Evolutionary conservation across 1,140 invertebrate genomes (phyloP).

Genomic region (Holcopasites calliopsidis): DNA sequence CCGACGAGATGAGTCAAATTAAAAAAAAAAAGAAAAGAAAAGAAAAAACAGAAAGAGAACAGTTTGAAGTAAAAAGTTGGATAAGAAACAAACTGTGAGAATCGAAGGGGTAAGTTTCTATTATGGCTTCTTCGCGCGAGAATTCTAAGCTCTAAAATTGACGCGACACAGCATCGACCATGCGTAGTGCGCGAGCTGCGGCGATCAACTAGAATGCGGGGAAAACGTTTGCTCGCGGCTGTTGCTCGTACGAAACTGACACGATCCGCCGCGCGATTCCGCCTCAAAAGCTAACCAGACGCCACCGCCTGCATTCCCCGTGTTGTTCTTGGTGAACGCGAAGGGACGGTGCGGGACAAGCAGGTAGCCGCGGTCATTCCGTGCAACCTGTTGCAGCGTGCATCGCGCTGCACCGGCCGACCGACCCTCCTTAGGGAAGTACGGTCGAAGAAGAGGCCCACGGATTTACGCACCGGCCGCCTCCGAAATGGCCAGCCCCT

Average conservation of each 20-base stretch:
- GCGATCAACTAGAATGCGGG: slow-evolving; percentile 28
- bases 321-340: background rate
- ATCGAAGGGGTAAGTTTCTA: too few species aligned
- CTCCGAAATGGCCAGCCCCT: background rate
- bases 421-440: background rate
- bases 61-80: background rate
- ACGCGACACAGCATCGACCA: background rate
- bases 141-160: too few species aligned
- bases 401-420: background rate
- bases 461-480: background rate
- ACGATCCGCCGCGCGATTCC: slow-evolving; percentile 4
- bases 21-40: background rate
- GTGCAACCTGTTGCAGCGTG: background rate
- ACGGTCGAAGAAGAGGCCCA: too few species aligned
- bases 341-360: background rate
- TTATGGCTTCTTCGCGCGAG: too few species aligned
- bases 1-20: background rate
- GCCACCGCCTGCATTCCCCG: background rate
- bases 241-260: slow-evolving; percentile 51
- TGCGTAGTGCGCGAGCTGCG: slow-evolving; percentile 19
- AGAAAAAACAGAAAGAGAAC: background rate
- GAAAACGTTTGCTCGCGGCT: slow-evolving; percentile 41
- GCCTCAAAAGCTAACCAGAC: background rate
- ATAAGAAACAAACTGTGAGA: too few species aligned
- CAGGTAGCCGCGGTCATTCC: background rate